Evolutionary conservation across 2,888 invertebrate species (phyloP).

Genomic region (Lottia scabra): DNA sequence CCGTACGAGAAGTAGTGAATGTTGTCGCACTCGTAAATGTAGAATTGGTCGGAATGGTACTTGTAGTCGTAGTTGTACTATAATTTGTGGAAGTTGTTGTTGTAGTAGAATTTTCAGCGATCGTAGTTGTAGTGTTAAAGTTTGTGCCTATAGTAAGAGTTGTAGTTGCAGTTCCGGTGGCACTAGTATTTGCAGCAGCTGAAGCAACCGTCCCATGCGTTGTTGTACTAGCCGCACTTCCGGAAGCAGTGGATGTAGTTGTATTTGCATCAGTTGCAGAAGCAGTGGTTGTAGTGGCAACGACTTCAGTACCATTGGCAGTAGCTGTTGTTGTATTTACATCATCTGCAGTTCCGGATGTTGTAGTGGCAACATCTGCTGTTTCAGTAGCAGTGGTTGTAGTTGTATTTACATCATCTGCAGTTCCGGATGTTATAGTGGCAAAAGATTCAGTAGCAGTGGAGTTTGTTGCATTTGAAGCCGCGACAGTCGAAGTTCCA

Average conservation of each 20-base stretch:
- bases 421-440: background rate
- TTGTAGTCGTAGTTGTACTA: slow-evolving; percentile 4
- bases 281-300: background rate
- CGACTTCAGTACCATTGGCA: background rate
- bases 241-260: background rate
- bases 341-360: background rate
- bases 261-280: background rate
- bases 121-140: slow-evolving; percentile 11
- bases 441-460: background rate
- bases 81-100: background rate
- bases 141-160: background rate
- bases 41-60: background rate
- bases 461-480: background rate
- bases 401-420: background rate
- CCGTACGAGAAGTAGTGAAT: background rate
- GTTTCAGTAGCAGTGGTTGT: background rate
- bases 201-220: background rate
- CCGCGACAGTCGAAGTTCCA: background rate
- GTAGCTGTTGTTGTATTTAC: background rate
- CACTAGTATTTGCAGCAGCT: background rate
- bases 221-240: background rate
- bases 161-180: background rate
- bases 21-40: slow-evolving; percentile 2
- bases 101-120: slow-evolving; percentile 1
- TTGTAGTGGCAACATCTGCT: background rate